These are phyloP conservation scores for Caenorhabditis drosophilae DNA, from an alignment of 2,888 invertebrate genomes.

Conservation along the genomic window DNA sequence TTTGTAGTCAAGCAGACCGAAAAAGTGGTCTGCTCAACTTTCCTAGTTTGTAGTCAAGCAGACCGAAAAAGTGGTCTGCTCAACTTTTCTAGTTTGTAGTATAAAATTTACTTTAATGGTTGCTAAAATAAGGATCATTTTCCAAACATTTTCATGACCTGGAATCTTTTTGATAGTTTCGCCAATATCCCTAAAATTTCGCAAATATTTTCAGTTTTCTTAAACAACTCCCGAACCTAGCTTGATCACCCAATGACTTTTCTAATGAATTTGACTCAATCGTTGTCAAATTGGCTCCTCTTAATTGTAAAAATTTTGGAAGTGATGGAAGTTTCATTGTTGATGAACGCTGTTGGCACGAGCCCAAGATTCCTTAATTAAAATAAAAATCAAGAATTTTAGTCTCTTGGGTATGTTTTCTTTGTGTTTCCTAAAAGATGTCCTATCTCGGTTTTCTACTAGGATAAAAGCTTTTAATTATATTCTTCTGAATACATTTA, in stretches of 20 bases:
- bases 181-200: slow-evolving; percentile 39
- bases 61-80: no score
- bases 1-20: no score
- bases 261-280: slow-evolving; percentile 39
- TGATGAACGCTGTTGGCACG: slow-evolving; percentile 45
- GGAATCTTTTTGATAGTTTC: slow-evolving; percentile 31
- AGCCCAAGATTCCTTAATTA: slow-evolving; percentile 46
- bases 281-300: slow-evolving; percentile 37
- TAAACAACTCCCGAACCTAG: no score
- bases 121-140: slow-evolving; percentile 50
- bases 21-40: no score
- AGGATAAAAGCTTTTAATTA: no score
- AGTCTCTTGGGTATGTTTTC: no score
- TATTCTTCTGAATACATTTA: no score
- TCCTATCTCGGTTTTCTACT: no score
- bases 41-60: no score
- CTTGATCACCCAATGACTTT: slow-evolving; percentile 43
- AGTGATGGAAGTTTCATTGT: slow-evolving; percentile 39
- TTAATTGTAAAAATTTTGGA: slow-evolving; percentile 40
- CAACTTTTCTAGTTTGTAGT: no score
- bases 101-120: slow-evolving; percentile 51
- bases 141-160: slow-evolving; percentile 47
- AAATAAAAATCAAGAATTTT: neutral
- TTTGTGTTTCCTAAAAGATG: no score
- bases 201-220: no score